Conservation (phyloP, 2,113 vertebrate species). For the Vicugna pacos region DNA sequence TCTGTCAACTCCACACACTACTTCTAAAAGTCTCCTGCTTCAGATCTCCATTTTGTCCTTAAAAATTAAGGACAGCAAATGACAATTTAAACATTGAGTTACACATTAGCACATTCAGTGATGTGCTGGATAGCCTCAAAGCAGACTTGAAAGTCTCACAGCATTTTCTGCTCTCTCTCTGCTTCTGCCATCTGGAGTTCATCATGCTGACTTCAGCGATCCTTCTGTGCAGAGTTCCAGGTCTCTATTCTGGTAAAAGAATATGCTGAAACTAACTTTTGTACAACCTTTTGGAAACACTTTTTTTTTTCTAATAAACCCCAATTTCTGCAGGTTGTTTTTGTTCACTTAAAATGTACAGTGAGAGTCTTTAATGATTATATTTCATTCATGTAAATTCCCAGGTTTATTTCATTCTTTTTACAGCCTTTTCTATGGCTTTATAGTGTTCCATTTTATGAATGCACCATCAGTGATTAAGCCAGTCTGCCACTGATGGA, state of each 20-base stretch:
- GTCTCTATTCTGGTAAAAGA: constrained; percentile 72
- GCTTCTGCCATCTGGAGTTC: constrained; percentile 76
- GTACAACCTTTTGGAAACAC: constrained; percentile 45
- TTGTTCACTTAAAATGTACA: not conserved
- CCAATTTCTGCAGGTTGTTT: not conserved
- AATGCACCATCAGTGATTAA: not conserved
- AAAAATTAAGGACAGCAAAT: constrained; percentile 69
- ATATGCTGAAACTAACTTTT: constrained; percentile 64
- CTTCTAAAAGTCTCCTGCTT: constrained; percentile 73
- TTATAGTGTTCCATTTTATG: not conserved
- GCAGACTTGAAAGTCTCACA: constrained; percentile 66
- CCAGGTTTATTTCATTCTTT: not conserved
- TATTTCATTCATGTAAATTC: not conserved
- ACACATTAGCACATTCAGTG: constrained; percentile 55
- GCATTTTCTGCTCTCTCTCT: constrained; percentile 68
- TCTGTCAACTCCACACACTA: constrained; percentile 72
- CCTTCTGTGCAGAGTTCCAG: constrained; percentile 64
- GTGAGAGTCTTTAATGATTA: not conserved
- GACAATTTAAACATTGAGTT: constrained; percentile 68
- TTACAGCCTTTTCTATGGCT: not conserved
- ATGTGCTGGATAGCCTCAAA: constrained; percentile 67
- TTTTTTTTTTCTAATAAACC: not conserved
- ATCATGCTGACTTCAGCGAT: constrained; percentile 59
- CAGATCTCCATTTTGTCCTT: constrained; percentile 57
- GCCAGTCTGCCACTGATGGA: not conserved